Percentiles rank a stretch among this genome's conserved stretches.
Evolutionary conservation across 2,113 vertebrate species (phyloP).

Genomic region (Scortum barcoo): DNA sequence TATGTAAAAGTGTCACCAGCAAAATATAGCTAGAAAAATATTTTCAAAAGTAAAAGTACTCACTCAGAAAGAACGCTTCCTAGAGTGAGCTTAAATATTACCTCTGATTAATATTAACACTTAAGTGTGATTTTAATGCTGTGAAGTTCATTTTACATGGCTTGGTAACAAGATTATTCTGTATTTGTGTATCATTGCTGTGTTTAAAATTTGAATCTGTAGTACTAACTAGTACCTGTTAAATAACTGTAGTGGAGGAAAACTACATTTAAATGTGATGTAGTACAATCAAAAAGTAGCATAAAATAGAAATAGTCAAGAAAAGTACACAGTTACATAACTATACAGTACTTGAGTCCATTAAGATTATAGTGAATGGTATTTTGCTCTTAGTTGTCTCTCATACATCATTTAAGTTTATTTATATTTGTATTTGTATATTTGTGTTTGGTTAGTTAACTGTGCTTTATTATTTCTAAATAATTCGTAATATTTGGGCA

Average conservation of each 20-base stretch:
- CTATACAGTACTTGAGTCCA: background rate
- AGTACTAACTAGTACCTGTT: background rate
- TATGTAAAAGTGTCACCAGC: too few species aligned
- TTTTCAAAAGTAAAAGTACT: too few species aligned
- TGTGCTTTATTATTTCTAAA: too few species aligned
- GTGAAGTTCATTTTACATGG: too few species aligned
- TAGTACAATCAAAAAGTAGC: background rate
- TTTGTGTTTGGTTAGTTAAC: too few species aligned
- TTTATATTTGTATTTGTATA: too few species aligned
- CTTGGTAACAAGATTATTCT: too few species aligned
- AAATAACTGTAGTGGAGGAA: background rate
- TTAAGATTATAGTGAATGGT: background rate
- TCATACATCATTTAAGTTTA: background rate
- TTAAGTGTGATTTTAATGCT: background rate
- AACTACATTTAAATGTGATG: background rate
- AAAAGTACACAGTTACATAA: background rate
- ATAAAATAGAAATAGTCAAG: background rate
- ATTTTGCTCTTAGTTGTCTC: background rate
- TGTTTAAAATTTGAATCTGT: background rate
- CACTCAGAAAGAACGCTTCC: background rate
- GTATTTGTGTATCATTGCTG: background rate
- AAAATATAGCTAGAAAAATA: too few species aligned
- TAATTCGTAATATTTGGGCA: background rate
- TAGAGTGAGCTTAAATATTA: background rate
- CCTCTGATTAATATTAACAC: too few species aligned